phyloP scores from a whole-genome alignment of 2,888 invertebrate genomes.

The Dorcus parallelipipedus region DNA sequence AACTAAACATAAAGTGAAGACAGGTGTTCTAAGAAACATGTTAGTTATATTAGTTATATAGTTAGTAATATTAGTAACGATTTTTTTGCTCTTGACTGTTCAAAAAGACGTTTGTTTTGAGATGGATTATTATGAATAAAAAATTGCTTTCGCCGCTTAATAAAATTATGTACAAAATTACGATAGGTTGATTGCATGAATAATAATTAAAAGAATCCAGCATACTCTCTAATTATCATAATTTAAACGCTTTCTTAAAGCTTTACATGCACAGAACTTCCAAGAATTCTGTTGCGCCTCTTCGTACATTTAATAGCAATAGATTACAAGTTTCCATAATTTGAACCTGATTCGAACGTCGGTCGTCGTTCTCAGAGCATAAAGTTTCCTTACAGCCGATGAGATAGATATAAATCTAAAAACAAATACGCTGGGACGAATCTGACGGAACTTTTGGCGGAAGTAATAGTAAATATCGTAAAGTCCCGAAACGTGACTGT shows the following conservation, averaged over 20 bases:
- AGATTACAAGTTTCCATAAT: background rate
- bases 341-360: background rate
- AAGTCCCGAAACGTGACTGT: background rate
- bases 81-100: no score
- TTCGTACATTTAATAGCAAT: background rate
- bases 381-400: background rate
- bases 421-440: background rate
- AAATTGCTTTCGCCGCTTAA: no score
- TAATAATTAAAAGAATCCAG: background rate
- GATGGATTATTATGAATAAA: no score
- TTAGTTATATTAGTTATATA: no score
- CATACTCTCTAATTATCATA: background rate
- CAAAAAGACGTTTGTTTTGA: no score
- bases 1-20: no score
- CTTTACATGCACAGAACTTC: background rate
- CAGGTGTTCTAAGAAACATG: no score
- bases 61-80: no score
- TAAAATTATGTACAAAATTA: background rate
- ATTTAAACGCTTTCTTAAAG: background rate
- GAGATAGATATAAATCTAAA: background rate
- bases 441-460: constrained; percentile 1
- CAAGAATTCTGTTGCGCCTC: background rate
- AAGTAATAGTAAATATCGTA: background rate
- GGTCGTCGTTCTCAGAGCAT: background rate
- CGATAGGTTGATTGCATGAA: background rate